phyloP scores from a whole-genome alignment of 2,113 vertebrate species.

The Aplodontia rufa region DNA sequence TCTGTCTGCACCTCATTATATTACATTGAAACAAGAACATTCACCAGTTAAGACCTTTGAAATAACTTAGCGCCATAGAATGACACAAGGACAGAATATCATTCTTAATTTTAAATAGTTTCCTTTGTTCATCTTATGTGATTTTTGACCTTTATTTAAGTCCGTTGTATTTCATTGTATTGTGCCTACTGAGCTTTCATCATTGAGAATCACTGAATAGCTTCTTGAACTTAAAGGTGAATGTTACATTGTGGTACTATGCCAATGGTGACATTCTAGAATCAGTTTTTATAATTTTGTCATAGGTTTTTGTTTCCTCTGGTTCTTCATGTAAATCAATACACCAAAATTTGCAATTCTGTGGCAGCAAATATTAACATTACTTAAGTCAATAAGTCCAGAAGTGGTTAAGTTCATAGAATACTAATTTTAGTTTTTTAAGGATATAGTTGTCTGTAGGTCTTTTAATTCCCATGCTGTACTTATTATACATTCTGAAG shows the following conservation, averaged over 20 bases:
- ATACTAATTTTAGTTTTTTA: background rate
- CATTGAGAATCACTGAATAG: slow-evolving; percentile 9
- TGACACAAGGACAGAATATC: background rate
- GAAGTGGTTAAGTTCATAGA: slow-evolving; percentile 5
- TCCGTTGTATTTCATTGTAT: slow-evolving; percentile 54
- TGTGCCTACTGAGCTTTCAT: slow-evolving; percentile 16
- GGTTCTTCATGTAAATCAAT: background rate
- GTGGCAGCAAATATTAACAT: background rate
- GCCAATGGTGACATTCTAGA: background rate
- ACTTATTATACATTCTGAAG: background rate
- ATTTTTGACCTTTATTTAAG: slow-evolving; percentile 61
- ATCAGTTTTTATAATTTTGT: background rate
- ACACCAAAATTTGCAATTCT: background rate
- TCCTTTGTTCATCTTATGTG: slow-evolving; percentile 47
- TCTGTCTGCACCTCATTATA: background rate
- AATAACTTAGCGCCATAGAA: slow-evolving; percentile 32
- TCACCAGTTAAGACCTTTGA: slow-evolving; percentile 22
- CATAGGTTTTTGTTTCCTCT: background rate
- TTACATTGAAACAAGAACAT: background rate
- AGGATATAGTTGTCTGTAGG: background rate
- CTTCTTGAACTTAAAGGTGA: slow-evolving; percentile 16
- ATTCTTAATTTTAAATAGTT: slow-evolving; percentile 57
- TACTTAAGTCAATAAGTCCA: background rate
- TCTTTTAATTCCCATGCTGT: background rate
- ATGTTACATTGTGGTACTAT: background rate